These are phyloP conservation scores for Pararge aegeria DNA, from an alignment of 1,140 invertebrate species.

Conservation along the genomic window DNA sequence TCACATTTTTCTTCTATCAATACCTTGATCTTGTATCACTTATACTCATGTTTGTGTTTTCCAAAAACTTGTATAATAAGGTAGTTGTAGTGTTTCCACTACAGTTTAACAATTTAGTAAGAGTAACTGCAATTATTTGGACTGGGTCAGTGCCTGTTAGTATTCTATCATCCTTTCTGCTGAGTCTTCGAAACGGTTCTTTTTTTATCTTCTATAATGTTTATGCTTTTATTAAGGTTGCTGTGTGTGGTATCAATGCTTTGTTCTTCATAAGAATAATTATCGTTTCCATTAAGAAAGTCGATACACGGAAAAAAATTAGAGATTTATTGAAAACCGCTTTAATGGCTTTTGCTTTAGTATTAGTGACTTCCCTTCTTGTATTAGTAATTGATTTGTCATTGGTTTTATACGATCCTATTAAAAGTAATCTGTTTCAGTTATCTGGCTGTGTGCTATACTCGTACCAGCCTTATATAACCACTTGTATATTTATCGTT, in stretches of 20 bases:
- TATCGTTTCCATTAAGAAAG: conserved; percentile 31
- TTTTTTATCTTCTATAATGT: conserved; percentile 34
- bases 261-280: conserved; percentile 43
- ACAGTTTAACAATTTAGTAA: conserved; percentile 25
- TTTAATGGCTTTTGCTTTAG: conserved; percentile 40
- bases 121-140: conserved; percentile 33
- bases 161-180: conserved; percentile 32
- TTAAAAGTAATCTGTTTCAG: conserved; percentile 22
- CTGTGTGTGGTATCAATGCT: conserved; percentile 38
- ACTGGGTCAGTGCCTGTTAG: conserved; percentile 31
- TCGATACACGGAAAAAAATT: conserved; percentile 27
- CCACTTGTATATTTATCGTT: conserved; percentile 38
- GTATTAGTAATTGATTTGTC: conserved; percentile 45
- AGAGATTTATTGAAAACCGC: conserved; percentile 40
- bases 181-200: conserved; percentile 17
- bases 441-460: conserved; percentile 43
- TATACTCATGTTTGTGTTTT: conserved; percentile 51
- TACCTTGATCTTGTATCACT: conserved; percentile 42
- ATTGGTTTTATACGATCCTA: conserved; percentile 32
- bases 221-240: conserved; percentile 39
- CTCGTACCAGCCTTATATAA: conserved; percentile 42
- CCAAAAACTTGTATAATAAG: conserved; percentile 52
- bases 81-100: conserved; percentile 44
- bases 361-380: conserved; percentile 45
- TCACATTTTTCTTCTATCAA: conserved; percentile 32